Evolutionary conservation across 2,888 invertebrate genomes (phyloP), one percentile per base, ranked within the genome.

Genomic region (Ischnus inquisitorius): DNA sequence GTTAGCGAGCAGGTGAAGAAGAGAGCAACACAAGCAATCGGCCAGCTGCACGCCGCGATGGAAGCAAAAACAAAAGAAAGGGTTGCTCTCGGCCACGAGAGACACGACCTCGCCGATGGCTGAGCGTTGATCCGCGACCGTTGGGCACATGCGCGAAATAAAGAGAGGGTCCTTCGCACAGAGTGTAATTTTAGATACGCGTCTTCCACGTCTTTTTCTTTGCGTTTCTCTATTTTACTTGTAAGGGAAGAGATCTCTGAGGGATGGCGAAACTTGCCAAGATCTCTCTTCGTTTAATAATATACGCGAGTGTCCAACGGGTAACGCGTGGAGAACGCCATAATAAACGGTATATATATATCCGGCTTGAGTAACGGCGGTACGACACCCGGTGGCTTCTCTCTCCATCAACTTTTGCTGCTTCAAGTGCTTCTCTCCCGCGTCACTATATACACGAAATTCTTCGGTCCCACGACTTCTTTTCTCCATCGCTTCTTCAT

Each of bases 241-340:
- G 81, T 71, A 67, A 71, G 48, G 39, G 39, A 8, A 10, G 43
- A 43, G 41, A 22, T 12, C 41, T 34, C 64, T 19, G 14, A 75
- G 51, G 25, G 60, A 60, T 34, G 64, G 48, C 28, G 77, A 34
- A n/a, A 48, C 60, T 14, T 34, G 46, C 12, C 2, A 28, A 41
- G 46, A 54, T 62, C 78, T 78, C 78, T 67, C 79, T 79, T 78
- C 68, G 86, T 80, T 91, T 89, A 91, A 91, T 91, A 91, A 91
- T 91, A 91, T 87, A 90, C 91, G 89, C 84, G 79, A 80, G 76
- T 88, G 88, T 85, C 89, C 90, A 89, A 84, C 89, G 88, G 90
- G 88, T 81, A 78, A 78, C 65, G 60, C 64, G 39, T 51, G 83
- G 84, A 85, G 88, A 89, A 87, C 86, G 87, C 87, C 89, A 90